These are phyloP conservation scores for Pseudotriccus pelzelni DNA, from an alignment of 2,797 vertebrate species.

Conservation along the genomic window DNA sequence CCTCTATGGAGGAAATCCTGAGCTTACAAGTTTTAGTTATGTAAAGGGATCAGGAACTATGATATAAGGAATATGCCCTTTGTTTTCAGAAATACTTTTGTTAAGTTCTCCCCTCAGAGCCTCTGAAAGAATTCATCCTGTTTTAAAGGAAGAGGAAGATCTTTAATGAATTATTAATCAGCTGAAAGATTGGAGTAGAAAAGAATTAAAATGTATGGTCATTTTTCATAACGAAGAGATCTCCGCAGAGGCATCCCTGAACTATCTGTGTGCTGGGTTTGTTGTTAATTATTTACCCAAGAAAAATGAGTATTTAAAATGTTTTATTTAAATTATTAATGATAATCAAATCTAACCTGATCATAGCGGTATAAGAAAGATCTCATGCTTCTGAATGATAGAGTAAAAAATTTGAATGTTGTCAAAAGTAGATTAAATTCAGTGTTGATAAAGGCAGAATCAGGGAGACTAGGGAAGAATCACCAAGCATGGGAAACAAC, in stretches of 20 bases:
- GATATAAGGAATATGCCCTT: background rate
- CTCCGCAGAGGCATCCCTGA: background rate
- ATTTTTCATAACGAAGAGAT: background rate
- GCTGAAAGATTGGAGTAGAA: background rate
- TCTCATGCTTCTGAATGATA: background rate
- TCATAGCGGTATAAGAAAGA: background rate
- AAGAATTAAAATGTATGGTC: background rate
- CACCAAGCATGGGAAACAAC: background rate
- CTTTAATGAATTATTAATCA: background rate
- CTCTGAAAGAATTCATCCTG: background rate
- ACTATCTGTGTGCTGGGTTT: background rate
- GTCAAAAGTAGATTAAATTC: background rate
- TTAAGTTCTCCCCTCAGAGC: background rate
- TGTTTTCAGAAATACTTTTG: background rate
- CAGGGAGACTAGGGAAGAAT: background rate
- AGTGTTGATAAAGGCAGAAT: background rate
- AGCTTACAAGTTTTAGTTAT: background rate
- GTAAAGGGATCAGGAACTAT: background rate
- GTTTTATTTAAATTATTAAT: background rate
- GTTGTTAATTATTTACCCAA: background rate
- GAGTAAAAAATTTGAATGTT: background rate
- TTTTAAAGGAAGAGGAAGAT: background rate
- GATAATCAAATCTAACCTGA: background rate
- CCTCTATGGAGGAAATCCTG: background rate
- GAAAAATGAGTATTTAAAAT: background rate